phyloP scores from a whole-genome alignment of 2,113 vertebrate genomes.

The Danio rerio region DNA sequence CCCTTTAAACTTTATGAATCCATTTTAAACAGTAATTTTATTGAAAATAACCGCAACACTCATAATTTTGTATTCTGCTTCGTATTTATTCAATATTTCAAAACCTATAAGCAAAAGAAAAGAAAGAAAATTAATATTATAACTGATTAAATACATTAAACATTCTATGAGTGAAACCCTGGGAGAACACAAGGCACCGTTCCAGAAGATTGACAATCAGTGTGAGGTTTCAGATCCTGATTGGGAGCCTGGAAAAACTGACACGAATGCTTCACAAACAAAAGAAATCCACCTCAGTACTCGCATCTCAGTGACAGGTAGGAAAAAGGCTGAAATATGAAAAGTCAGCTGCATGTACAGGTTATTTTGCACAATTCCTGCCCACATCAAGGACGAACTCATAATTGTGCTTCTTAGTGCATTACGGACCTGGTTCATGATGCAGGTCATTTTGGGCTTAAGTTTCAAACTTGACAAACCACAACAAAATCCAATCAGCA shows the following conservation, averaged over 20 bases:
- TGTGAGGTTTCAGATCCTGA: slow-evolving; percentile 63
- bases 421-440: slow-evolving; percentile 41
- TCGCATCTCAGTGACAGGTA: slow-evolving; percentile 35
- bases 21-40: background rate
- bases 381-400: slow-evolving; percentile 26
- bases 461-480: slow-evolving; percentile 11
- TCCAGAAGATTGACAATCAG: slow-evolving; percentile 66
- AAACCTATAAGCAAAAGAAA: slow-evolving; percentile 58
- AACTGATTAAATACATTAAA: slow-evolving; percentile 64
- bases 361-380: slow-evolving; percentile 38
- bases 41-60: background rate
- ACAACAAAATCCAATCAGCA: slow-evolving; percentile 4
- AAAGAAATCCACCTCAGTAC: slow-evolving; percentile 43
- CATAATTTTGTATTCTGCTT: background rate
- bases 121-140: slow-evolving; percentile 43
- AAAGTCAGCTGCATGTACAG: slow-evolving; percentile 75
- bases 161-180: slow-evolving; percentile 65
- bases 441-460: slow-evolving; percentile 20
- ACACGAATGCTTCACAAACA: slow-evolving; percentile 40
- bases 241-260: slow-evolving; percentile 48
- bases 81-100: slow-evolving; percentile 59
- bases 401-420: slow-evolving; percentile 61
- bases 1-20: no score
- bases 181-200: slow-evolving; percentile 75
- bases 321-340: slow-evolving; percentile 51